Evolutionary conservation across 2,797 vertebrate species (phyloP), one percentile per base, ranked within the genome.

Genomic region (Chromis chromis): DNA sequence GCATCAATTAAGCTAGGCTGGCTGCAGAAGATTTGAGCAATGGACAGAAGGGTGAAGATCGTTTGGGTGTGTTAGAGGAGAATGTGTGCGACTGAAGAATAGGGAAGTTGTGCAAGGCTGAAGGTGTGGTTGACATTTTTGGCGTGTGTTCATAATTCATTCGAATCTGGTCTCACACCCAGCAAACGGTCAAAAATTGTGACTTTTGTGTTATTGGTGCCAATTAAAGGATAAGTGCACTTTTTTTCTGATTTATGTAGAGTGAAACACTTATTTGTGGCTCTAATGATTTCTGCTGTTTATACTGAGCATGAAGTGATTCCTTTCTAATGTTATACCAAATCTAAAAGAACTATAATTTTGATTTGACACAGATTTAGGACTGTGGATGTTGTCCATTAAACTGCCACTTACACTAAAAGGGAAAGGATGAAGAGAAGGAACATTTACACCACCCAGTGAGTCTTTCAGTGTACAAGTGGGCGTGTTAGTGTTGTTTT

Each of bases 31-130:
- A 48, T 14, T 60, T 10, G 40, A 76, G 54, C 4, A 21, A 40
- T 22, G 65, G 81, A 67, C 67, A 53, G 52, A 56, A 69, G 75
- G 64, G 36, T 48, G 55, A 81, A 24, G 65, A 49, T 63, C 65
- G 69, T 65, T 60, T 78, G 87, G 84, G 77, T 79, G 85, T 89
- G 86, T 86, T 84, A 78, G 79, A 57, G 16, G 61, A 59, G 63
- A 60, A 70, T 54, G 65, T 58, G 68, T 4, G 11, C 44, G 55
- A 61, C 16, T 28, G 64, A 74, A 85, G 81, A 91, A 88, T 64
- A 79, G 79, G 87, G 89, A 89, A 90, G 91, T 93, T 94, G 86
- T 78, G 91, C 88, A 93, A 92, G 82, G 55, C 7, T 28, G 65
- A 86, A 92, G 92, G 93, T 88, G 92, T 88, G 92, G 90, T 76